Evolutionary conservation across 2,888 invertebrate species (phyloP).

Genomic region (Disparrhopalites patrizii): DNA sequence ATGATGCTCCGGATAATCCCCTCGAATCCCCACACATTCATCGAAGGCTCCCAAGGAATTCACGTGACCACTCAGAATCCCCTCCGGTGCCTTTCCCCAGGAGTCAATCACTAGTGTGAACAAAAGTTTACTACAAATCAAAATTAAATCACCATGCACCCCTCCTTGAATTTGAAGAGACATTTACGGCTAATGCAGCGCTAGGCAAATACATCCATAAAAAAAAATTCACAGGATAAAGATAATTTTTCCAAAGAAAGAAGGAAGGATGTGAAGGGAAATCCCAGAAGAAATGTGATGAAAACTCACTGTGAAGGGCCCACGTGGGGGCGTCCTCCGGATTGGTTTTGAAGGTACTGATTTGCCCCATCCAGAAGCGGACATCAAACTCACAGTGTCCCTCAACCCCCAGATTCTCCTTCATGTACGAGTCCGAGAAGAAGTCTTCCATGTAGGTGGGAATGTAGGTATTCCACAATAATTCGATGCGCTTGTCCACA

Average conservation of each 20-base stretch:
- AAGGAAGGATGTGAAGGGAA: too few species aligned
- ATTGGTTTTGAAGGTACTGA: background rate
- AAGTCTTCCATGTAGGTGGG: conserved; percentile 19
- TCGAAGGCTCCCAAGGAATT: conserved; percentile 43
- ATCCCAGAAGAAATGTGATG: background rate
- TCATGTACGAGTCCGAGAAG: background rate
- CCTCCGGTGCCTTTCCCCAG: conserved; percentile 45
- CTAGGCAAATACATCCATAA: background rate
- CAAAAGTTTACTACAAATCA: too few species aligned
- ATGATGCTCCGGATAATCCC: background rate
- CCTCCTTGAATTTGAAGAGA: too few species aligned
- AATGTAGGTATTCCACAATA: conserved; percentile 11
- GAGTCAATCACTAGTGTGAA: conserved; percentile 43
- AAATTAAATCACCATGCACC: background rate
- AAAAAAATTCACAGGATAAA: background rate
- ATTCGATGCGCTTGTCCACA: background rate
- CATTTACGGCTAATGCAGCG: background rate
- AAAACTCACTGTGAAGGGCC: conserved; percentile 27
- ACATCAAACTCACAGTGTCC: background rate
- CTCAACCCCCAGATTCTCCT: background rate
- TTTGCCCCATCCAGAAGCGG: conserved; percentile 14
- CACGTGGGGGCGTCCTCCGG: conserved; percentile 17
- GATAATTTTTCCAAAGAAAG: background rate
- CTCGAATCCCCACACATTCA: conserved; percentile 36
- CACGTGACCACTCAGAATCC: conserved; percentile 41